Base-by-base conservation (phyloP, 2,888 invertebrate species). In the Abscondita cerata region DNA sequence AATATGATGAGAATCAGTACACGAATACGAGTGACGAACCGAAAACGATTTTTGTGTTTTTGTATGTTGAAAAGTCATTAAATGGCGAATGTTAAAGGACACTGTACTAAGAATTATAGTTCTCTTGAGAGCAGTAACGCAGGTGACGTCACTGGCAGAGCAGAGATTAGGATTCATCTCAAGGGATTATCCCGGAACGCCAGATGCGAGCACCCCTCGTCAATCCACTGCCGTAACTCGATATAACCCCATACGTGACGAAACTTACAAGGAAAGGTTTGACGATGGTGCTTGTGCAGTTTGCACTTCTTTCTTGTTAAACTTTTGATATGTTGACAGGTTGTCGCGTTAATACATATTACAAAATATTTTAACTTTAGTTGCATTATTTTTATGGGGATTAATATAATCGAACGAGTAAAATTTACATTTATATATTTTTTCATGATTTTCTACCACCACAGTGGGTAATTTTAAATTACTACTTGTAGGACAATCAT, bases 211-310 rank as follows among this genome's bases (percentile, higher is more conserved):
- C 62, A 66, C 64, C 69, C 71, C 70, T 70, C 71, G 70, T 75
- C 75, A 74, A 74, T 76, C 71, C 71, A 72, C 68, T 70, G 52
- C 64, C 69, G 74, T 74, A 77, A 77, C 75, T 75, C 74, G 75
- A 76, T 77, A 76, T 76, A 76, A 74, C 71, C 72, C 69, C 66
- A 70, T 71, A 77, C 77, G 77, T 78, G 78, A 77, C 71, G 72
- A 74, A 77, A 76, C 74, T 76, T 70, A 64, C 63, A 72, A 73
- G 65, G 36, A 56, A 33, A 52, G 57, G 57, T 64, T 64, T 64
- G 57, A 53, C 53, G 62, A 53, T 62, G n/a, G 52, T 57, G 40
- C 60, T 54, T 57, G 57, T 64, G 64, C 64, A 64, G 64, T 64
- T 64, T 64, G 66, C 66, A 66, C 66, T 60, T 60, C 59, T 54